Conservation (phyloP, 1,140 invertebrate genomes). For the Dreissena rostriformis region DNA sequence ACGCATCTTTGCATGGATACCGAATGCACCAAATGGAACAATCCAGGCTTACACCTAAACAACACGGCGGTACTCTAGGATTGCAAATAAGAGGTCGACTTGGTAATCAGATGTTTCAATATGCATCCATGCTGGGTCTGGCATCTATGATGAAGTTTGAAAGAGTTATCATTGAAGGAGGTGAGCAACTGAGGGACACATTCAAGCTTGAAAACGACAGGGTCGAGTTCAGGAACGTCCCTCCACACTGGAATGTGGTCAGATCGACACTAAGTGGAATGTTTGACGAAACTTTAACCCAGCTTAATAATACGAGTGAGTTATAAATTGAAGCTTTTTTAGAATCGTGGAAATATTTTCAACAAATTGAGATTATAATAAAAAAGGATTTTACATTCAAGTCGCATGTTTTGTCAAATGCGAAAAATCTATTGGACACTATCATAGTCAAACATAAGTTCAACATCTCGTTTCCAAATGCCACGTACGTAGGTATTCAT, state of each 20-base stretch:
- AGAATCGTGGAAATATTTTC: too few species aligned
- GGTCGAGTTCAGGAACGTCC: constrained; percentile 69
- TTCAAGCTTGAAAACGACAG: constrained; percentile 45
- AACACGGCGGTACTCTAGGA: too few species aligned
- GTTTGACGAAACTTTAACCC: constrained; percentile 50
- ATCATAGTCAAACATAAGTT: too few species aligned
- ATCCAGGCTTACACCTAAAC: too few species aligned
- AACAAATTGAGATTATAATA: too few species aligned
- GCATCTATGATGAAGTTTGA: constrained; percentile 56
- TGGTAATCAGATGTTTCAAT: constrained; percentile 71
- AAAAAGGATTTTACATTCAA: too few species aligned
- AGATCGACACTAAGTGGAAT: neutral
- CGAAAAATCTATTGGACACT: too few species aligned
- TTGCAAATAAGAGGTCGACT: constrained; percentile 65
- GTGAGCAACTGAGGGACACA: constrained; percentile 6
- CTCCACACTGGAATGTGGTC: constrained; percentile 62
- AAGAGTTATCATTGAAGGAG: constrained; percentile 41
- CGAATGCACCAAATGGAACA: too few species aligned
- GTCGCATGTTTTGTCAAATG: too few species aligned
- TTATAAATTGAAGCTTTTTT: constrained; percentile 54
- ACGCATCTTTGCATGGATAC: too few species aligned
- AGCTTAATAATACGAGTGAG: constrained; percentile 46
- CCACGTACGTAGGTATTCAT: too few species aligned
- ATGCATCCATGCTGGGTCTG: constrained; percentile 62
- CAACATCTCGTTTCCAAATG: too few species aligned